phyloP scores from a whole-genome alignment of 53 echinoderm and acorn worm genomes.

The Arbacia lixula region DNA sequence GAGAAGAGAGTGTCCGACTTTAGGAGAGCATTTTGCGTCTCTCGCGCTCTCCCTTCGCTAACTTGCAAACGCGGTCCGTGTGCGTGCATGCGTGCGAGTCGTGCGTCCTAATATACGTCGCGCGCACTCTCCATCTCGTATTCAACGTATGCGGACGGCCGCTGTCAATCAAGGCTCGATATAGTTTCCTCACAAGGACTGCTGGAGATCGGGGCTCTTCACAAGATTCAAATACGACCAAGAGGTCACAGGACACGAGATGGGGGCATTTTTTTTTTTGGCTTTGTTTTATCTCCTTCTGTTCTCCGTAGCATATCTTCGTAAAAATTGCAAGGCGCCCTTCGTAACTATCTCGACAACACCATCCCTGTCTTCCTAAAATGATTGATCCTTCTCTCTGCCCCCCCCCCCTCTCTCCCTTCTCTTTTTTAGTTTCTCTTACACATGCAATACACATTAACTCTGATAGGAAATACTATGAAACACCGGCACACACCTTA shows the following conservation, averaged over 20 bases:
- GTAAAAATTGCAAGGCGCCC: too few relatives aligned
- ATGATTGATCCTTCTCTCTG: too few relatives aligned
- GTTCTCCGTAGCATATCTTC: too few relatives aligned
- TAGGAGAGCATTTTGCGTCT: constrained; percentile 21
- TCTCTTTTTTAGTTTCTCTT: too few relatives aligned
- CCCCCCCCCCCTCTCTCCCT: too few relatives aligned
- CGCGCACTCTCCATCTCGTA: constrained; percentile 5
- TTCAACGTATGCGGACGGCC: constrained; percentile 33
- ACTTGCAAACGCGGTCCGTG: constrained; percentile 21
- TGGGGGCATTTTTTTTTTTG: background rate
- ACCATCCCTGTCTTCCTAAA: too few relatives aligned
- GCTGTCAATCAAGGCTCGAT: constrained; percentile 47
- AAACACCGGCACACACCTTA: too few relatives aligned
- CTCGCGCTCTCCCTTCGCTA: background rate
- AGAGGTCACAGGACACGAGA: constrained; percentile 32
- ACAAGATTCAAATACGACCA: constrained; percentile 23
- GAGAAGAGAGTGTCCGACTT: constrained; percentile 22
- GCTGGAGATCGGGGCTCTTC: constrained; percentile 3
- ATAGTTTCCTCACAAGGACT: constrained; percentile 20
- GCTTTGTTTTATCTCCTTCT: too few relatives aligned
- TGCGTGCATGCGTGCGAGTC: constrained; percentile 24
- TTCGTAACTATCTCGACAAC: too few relatives aligned
- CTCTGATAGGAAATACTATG: too few relatives aligned
- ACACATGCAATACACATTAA: too few relatives aligned
- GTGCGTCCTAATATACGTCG: constrained; percentile 23